Conservation (phyloP, 2,113 vertebrate species). For the Aplodontia rufa region DNA sequence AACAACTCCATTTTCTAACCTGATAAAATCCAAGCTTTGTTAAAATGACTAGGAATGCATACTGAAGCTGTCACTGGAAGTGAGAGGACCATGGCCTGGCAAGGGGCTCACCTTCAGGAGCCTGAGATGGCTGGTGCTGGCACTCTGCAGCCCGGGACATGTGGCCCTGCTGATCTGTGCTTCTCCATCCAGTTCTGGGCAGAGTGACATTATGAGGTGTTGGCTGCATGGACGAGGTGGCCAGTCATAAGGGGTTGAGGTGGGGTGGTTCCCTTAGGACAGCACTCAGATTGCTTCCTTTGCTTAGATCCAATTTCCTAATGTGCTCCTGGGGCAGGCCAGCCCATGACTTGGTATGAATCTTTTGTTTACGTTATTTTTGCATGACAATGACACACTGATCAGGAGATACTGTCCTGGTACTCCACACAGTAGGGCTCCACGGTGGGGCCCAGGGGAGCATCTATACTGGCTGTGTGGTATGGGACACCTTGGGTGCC, state of each 20-base stretch:
- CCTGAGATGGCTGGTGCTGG: not conserved
- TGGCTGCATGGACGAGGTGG: not conserved
- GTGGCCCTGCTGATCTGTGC: not conserved
- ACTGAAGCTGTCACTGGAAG: not conserved
- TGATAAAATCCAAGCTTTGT: not conserved
- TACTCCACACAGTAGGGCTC: not conserved
- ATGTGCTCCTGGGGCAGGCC: not conserved
- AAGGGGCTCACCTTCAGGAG: not conserved
- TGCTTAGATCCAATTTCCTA: not conserved
- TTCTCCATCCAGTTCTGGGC: not conserved
- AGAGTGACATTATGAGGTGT: not conserved
- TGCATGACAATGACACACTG: not conserved
- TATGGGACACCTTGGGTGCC: not conserved
- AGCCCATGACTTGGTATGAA: not conserved
- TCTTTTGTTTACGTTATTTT: not conserved
- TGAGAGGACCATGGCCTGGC: not conserved
- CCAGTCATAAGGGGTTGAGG: not conserved
- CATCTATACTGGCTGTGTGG: not conserved
- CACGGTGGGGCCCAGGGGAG: not conserved
- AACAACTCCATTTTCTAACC: not conserved
- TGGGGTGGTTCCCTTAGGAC: not conserved
- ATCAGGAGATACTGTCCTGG: not conserved
- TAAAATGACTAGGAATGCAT: not conserved
- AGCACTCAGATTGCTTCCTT: not conserved
- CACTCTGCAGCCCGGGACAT: not conserved